Evolutionary conservation across 2,113 vertebrate genomes (phyloP), one percentile per base, ranked within the genome.

Genomic region (Proterorhinus semilunaris): DNA sequence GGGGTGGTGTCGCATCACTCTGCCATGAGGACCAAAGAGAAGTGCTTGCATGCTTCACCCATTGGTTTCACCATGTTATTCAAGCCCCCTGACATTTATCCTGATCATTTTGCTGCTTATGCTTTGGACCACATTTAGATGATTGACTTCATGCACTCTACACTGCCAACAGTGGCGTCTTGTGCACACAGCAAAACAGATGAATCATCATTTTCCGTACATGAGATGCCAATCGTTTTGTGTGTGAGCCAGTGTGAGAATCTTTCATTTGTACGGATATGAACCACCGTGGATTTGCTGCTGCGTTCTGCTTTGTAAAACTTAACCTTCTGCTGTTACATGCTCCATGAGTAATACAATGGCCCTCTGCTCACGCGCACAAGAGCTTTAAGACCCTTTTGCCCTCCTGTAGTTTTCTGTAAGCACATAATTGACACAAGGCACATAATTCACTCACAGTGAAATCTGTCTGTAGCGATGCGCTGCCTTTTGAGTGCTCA

Each of bases 401-500:
- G 73, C 62, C 61, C 64, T 71, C 27, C 55, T 6, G 16, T 52
- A 66, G 71, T 69, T 59, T 74, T 53, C 15, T 21, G 50, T 68
- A 80, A 65, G 79, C 68, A 21, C 52, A 65, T 74, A 65, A 57
- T 70, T 82, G 71, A 76, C 68, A n/a, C 52, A 61, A 70, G 65
- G 49, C 70, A 59, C 66, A 74, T 82, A 66, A 80, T 71, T 86
- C 66, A 75, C 57, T 69, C 27, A 49, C 68, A 69, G 55, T 73
- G 43, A 59, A 69, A 74, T 72, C 8, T 69, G 78, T 84, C 70
- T 72, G 9, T 27, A 66, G 55, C 63, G 65, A 82, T 66, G 47
- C 64, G 5, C 51, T 5, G 5, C 67, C 75, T 74, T 74, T 67
- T 70, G 74, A 81, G 71, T 69, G 74, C 44, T 76, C 54, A 61